Conservation (phyloP, 2,888 invertebrate species). For the Idaea straminata region DNA sequence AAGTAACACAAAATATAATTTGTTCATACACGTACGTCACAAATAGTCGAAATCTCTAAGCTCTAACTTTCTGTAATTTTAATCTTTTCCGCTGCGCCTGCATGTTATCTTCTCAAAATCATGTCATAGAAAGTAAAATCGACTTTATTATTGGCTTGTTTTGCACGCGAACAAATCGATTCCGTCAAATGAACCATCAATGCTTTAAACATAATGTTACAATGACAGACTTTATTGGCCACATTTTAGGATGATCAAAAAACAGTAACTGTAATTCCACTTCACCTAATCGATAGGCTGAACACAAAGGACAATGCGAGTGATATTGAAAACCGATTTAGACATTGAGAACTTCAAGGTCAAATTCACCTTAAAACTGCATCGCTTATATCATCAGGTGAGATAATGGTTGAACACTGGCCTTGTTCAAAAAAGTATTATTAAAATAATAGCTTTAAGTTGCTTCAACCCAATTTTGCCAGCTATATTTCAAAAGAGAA, state of each 20-base stretch:
- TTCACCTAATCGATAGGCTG: too few relatives aligned
- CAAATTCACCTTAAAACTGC: too few relatives aligned
- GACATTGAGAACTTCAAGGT: too few relatives aligned
- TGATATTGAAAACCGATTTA: too few relatives aligned
- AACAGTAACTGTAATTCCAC: too few relatives aligned
- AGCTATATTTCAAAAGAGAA: not conserved
- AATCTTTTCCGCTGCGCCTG: not conserved
- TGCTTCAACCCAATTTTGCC: not conserved
- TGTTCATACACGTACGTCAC: not conserved
- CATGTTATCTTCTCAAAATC: not conserved
- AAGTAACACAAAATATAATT: not conserved
- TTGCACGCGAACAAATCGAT: slow-evolving; percentile 17
- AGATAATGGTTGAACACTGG: not conserved
- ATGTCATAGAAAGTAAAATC: not conserved
- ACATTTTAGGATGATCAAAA: too few relatives aligned
- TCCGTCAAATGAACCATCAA: slow-evolving; percentile 2
- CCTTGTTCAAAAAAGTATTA: not conserved
- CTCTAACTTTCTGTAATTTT: not conserved
- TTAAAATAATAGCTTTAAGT: not conserved
- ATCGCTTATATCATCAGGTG: not conserved
- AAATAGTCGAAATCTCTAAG: not conserved
- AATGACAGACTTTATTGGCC: too few relatives aligned
- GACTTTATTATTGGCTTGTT: slow-evolving; percentile 6
- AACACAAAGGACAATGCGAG: too few relatives aligned
- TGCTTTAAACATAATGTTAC: too few relatives aligned